phyloP scores from a whole-genome alignment of 2,113 vertebrate species.

The Erinaceus europaeus region DNA sequence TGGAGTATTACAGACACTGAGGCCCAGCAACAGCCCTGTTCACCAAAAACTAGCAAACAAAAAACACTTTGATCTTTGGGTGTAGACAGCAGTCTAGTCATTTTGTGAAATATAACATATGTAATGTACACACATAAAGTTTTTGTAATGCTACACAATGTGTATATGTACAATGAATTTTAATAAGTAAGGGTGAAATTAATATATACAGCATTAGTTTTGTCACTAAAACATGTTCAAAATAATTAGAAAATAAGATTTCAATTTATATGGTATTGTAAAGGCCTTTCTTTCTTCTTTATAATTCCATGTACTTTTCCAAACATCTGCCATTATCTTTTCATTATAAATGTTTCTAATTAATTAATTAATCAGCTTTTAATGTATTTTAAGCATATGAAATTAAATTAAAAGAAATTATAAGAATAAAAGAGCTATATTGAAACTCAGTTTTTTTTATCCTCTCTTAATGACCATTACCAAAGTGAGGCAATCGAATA shows the following conservation, averaged over 20 bases:
- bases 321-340: background rate
- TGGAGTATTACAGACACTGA: no score
- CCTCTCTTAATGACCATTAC: background rate
- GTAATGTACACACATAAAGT: no score
- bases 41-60: no score
- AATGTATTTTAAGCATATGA: background rate
- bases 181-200: constrained; percentile 10
- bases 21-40: no score
- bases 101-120: no score
- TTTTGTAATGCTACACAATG: background rate
- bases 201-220: background rate
- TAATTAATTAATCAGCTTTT: background rate
- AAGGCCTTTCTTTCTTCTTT: background rate
- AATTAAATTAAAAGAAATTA: background rate
- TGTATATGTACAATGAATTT: background rate
- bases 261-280: background rate
- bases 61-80: no score
- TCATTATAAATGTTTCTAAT: background rate
- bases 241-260: background rate
- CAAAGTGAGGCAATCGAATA: background rate
- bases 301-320: background rate
- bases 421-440: background rate
- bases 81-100: no score
- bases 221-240: background rate
- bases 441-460: background rate